phyloP scores from a whole-genome alignment of 2,888 invertebrate species.

The Andricus curvator region DNA sequence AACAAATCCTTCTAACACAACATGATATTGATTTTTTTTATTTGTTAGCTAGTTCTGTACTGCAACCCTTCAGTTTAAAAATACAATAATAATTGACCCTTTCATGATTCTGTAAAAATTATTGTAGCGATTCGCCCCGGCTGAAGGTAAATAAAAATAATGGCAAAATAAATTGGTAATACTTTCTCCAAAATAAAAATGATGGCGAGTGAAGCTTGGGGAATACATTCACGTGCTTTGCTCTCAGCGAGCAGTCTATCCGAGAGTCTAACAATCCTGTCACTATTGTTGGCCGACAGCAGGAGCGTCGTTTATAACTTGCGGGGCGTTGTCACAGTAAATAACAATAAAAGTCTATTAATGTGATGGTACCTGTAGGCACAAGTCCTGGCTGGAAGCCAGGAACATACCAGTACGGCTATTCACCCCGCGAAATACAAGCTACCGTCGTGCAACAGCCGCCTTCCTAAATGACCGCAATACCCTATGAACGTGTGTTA shows the following conservation, averaged over 20 bases:
- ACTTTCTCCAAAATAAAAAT: background rate
- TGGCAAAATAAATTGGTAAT: too few species aligned
- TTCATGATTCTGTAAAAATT: too few species aligned
- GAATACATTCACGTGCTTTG: background rate
- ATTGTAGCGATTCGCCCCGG: too few species aligned
- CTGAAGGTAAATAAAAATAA: too few species aligned
- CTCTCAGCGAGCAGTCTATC: background rate
- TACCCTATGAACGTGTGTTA: constrained; percentile 62
- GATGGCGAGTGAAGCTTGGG: background rate
- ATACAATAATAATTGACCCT: too few species aligned
- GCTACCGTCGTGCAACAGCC: constrained; percentile 55
- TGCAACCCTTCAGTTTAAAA: too few species aligned
- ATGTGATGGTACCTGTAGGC: constrained; percentile 73
- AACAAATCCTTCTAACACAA: too few species aligned
- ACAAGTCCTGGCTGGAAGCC: constrained; percentile 68
- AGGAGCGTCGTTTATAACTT: constrained; percentile 57
- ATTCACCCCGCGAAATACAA: constrained; percentile 69
- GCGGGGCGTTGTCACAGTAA: constrained; percentile 68
- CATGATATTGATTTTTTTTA: too few species aligned
- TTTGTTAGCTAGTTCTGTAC: too few species aligned
- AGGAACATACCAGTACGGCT: constrained; percentile 68
- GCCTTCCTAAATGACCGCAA: constrained; percentile 53
- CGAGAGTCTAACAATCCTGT: constrained; percentile 51
- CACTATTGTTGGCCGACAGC: constrained; percentile 54
- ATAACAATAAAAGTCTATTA: constrained; percentile 78